phyloP scores from a whole-genome alignment of 2,888 invertebrate species.

The Leistus spinibarbis region DNA sequence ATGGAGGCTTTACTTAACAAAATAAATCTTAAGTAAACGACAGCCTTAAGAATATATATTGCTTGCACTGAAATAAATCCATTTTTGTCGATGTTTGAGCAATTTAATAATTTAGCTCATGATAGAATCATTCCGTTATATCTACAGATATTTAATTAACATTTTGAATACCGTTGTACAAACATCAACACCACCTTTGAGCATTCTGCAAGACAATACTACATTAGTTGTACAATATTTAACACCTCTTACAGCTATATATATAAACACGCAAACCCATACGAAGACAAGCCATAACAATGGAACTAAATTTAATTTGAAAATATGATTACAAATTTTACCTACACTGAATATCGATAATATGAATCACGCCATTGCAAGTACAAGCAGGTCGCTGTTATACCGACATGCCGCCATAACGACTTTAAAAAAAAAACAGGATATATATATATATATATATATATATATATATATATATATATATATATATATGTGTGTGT shows the following conservation, averaged over 20 bases:
- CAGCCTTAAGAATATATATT: too few species aligned
- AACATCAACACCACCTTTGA: slow-evolving; percentile 11
- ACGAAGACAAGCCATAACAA: slow-evolving; percentile 15
- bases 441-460: not conserved
- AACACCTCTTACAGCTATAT: slow-evolving; percentile 31
- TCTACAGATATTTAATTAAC: too few species aligned
- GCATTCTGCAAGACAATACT: slow-evolving; percentile 5
- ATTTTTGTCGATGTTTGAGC: too few species aligned
- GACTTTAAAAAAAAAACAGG: not conserved
- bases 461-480: too few species aligned
- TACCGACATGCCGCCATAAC: not conserved
- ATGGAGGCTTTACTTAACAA: too few species aligned
- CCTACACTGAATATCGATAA: slow-evolving; percentile 11
- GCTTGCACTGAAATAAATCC: too few species aligned
- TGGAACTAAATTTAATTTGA: slow-evolving; percentile 28
- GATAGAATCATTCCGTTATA: too few species aligned
- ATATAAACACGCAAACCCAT: slow-evolving; percentile 25
- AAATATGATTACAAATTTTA: slow-evolving; percentile 30
- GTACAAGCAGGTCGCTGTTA: not conserved
- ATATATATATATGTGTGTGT: not conserved
- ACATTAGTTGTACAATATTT: slow-evolving; percentile 28
- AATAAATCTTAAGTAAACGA: too few species aligned
- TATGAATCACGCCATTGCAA: not conserved
- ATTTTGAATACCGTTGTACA: not conserved
- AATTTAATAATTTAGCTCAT: too few species aligned